These are phyloP conservation scores for Eupithecia subfuscata DNA, from an alignment of 2,888 invertebrate species.

Conservation along the genomic window DNA sequence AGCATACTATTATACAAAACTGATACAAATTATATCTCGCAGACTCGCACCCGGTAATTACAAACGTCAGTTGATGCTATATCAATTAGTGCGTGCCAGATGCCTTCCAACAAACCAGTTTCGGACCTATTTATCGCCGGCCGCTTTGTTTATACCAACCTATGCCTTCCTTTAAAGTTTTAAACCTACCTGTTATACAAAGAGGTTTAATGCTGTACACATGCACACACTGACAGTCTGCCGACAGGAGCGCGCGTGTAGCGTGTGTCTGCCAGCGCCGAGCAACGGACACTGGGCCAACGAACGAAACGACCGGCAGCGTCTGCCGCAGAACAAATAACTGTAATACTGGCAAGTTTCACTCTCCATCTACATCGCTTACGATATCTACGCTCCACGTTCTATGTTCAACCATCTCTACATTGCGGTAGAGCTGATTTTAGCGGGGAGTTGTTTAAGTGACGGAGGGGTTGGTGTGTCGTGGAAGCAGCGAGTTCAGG, in stretches of 20 bases:
- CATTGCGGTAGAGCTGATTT: slow-evolving; percentile 4
- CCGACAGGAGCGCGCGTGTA: slow-evolving; percentile 65
- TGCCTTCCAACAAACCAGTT: slow-evolving; percentile 78
- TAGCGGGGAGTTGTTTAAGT: not conserved
- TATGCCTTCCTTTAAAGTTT: slow-evolving; percentile 49
- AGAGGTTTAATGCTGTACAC: slow-evolving; percentile 73
- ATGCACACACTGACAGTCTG: slow-evolving; percentile 70
- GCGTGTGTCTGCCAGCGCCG: slow-evolving; percentile 72
- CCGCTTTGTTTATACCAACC: slow-evolving; percentile 58
- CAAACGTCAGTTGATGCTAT: slow-evolving; percentile 70
- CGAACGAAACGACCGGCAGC: slow-evolving; percentile 16
- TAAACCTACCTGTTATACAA: slow-evolving; percentile 81
- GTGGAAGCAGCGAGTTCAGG: slow-evolving; percentile 53
- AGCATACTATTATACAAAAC: slow-evolving; percentile 36
- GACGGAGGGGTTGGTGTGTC: slow-evolving; percentile 19
- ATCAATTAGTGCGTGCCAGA: slow-evolving; percentile 80
- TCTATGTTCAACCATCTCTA: not conserved
- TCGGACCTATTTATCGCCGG: slow-evolving; percentile 68
- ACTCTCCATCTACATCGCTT: slow-evolving; percentile 12
- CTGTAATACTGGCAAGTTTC: slow-evolving; percentile 18
- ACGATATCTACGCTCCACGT: not conserved
- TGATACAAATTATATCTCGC: slow-evolving; percentile 40
- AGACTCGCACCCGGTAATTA: slow-evolving; percentile 57
- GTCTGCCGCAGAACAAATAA: slow-evolving; percentile 19
- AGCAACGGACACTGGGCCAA: slow-evolving; percentile 68